Base-by-base conservation (phyloP, 1,140 invertebrate genomes). In the Drosophila nikananu region DNA sequence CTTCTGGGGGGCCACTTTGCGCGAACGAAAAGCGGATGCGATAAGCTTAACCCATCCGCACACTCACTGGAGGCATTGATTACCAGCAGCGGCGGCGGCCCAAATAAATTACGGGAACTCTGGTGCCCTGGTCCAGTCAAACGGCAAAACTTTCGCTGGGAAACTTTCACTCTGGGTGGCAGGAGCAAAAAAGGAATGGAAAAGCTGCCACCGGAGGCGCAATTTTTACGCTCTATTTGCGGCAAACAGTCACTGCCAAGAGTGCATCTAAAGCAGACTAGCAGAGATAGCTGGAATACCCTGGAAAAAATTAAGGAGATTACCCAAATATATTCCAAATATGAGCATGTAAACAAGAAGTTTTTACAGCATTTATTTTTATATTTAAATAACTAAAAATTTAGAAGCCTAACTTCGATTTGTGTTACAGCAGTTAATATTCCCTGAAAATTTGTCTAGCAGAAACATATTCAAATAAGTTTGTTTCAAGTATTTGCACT, bases 221-320 rank as follows among this genome's bases (percentile, higher is more conserved):
- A 90, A 90, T 90, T 90, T 90, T 90, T 90, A 76, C 87, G 86
- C 86, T 90, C 86, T 90, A 90, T 90, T 90, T 90, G 79, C 79
- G 44, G 60, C 41, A 51, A 72, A 72, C 81, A 80, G 83, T 87
- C 60, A 86, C 77, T 89, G 84, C 84, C 84, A 90, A 89, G 84
- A 86, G 86, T 80, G 81, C 77, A 72, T 48, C 77, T 73, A 73
- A 37, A 21, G 25, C 42, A 8, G 37, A 51, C 37, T 30, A 8
- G 8, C 17, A 52, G 12, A 72, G 44, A 72, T 42, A 35, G 1
- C 2, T 3, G 2, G 6, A 48, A 48, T 70, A 49, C 44, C 35
- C 49, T 41, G 35, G 21, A 27, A 13, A 1, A 15, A 21, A 13
- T 27, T 25, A 3, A 23, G 37, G 8, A 10, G 15, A 41, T 41